Evolutionary conservation across 2,113 vertebrate species (phyloP).

Genomic region (Malurus alboscapulatus): DNA sequence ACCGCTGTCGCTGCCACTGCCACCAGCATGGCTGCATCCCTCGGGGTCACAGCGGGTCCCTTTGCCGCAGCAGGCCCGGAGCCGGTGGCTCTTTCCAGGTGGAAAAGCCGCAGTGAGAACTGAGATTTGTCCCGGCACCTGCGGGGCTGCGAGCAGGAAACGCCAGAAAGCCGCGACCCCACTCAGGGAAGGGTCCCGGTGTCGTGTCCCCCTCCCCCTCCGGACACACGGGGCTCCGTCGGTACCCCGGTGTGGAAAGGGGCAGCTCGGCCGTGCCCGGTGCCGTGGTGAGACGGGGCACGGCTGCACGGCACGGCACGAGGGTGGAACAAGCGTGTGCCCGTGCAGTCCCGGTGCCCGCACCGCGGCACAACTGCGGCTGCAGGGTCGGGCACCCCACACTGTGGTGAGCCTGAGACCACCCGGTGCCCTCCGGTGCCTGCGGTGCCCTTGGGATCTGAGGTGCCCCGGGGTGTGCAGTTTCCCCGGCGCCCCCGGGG

Average conservation of each 20-base stretch:
- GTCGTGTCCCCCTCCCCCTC: too few relatives aligned
- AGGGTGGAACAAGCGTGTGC: background rate
- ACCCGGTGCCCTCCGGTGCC: background rate
- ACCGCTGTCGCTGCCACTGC: background rate
- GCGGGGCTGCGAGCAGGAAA: background rate
- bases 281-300: background rate
- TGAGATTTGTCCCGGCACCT: background rate
- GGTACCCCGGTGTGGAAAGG: background rate
- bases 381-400: background rate
- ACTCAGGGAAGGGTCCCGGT: background rate
- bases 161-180: background rate
- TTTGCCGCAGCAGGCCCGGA: background rate
- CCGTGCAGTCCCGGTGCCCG: background rate
- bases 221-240: background rate
- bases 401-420: background rate
- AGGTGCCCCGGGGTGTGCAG: background rate
- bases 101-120: background rate
- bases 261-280: background rate
- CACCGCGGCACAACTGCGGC: background rate
- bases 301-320: background rate
- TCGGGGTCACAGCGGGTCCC: fast-evolving
- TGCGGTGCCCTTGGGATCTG: background rate
- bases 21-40: background rate
- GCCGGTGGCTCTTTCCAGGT: background rate
- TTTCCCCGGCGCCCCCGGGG: background rate